Evolutionary conservation across 1,140 invertebrate species (phyloP), one percentile per base, ranked within the genome.

Genomic region (Drosophila pallidifrons): DNA sequence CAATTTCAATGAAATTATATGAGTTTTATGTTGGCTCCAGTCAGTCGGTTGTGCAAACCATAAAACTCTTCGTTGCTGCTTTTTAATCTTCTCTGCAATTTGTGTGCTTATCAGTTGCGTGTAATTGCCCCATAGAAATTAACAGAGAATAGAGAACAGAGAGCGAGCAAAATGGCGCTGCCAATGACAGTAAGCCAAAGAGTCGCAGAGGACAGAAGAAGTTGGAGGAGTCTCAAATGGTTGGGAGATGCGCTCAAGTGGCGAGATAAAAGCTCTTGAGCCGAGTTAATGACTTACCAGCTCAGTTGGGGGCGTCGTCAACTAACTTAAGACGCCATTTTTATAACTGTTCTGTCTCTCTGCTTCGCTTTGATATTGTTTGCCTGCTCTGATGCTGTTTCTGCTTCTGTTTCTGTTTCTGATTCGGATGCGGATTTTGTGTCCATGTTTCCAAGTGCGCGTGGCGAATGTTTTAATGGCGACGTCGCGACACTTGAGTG

Each of bases 291-390:
- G 83, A 88, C 83, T 88, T 81, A 64, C 80, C 76, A 49, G 59
- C 79, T 32, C 82, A 52, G 79, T 45, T 79, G 82, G 79, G 75
- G 78, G 54, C 55, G 61, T 66, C 67, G 57, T 30, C 38, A 60
- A 57, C 68, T 65, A 71, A 85, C 85, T 88, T 85, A 88, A 89
- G 85, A 88, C 85, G 85, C 85, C 85, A 88, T 88, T 89, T 89
- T 88, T 74, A 74, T 74, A 66, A 57, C 69, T 57, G 61, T 41
- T 38, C 8, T 10, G 35, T 63, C 28, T 28, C 16, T 38, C 52
- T 55, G 13, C 52, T 20, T 8, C 2, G 0, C 35, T 10, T 10
- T 11, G 32, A 5, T 16, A 4, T 13, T 57, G 11, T 25, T 28
- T 20, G 20, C 16, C 8, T 41, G 8, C 10, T 16, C 54, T 57